Base-by-base conservation (phyloP, 2,888 invertebrate species). In the Tridacna gigas region DNA sequence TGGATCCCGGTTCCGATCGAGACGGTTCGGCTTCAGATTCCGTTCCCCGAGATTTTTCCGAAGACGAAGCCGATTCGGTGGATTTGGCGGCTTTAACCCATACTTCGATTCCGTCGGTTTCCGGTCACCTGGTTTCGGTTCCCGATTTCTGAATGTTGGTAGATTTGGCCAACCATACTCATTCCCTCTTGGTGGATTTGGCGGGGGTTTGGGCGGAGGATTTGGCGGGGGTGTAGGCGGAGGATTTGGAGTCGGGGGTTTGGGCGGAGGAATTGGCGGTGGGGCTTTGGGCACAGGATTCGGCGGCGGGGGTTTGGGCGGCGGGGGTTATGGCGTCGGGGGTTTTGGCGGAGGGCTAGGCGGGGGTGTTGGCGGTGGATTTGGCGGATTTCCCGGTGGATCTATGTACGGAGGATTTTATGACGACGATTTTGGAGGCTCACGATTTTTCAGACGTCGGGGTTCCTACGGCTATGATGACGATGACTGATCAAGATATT, bases 321-420 rank as follows among this genome's bases (percentile, higher is more conserved):
- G 65, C 25, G 65, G 65, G 25, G 65, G 65, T 12, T 26, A 26
- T 20, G 65, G 65, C 20, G n/a, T 20, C 9, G 26, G 22, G 15
- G 65, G 65, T 26, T 26, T 65, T 65, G 65, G 65, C 28, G 25
- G 65, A 65, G 65, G 26, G 22, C n/a, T n/a, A 15, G 65, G 65
- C 26, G 22, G 22, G 22, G 65, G 65, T 26, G 22, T 65, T 22
- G 65, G 65, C 4, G 25, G 65, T 26, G 65, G 65, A 9, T 28
- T 25, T 26, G 65, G 65, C 15, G 65, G 65, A 65, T 65, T 65
- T 26, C 26, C 26, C 25, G 65, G 65, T 15, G 65, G 65, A 2
- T 5, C n/a, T n/a, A n/a, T n/a, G n/a, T n/a, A n/a, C n/a, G n/a
- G 65, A 4, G 65, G 65, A 65, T 25, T 65, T 65, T 25, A 22